These are phyloP conservation scores for Phymanthus crucifer DNA, from an alignment of 92 coral and sea anemone species.

Conservation along the genomic window DNA sequence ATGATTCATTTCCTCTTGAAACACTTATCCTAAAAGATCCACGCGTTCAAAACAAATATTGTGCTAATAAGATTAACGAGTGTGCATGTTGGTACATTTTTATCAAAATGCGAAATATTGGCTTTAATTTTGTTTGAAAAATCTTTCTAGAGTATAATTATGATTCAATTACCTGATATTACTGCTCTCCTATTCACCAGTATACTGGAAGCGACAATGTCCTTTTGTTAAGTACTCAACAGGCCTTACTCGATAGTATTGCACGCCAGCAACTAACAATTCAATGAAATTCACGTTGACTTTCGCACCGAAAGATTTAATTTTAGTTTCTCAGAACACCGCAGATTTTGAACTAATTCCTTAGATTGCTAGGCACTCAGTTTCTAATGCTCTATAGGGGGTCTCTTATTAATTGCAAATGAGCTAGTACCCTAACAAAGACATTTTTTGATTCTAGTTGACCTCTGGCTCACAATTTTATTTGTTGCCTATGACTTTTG, in stretches of 20 bases:
- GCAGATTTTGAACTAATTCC: background rate
- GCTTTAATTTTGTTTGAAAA: background rate
- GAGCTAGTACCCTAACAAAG: conserved; percentile 8
- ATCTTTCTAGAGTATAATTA: background rate
- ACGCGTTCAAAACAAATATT: background rate
- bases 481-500: background rate
- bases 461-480: background rate
- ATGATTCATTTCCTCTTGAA: background rate
- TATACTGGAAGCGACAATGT: background rate
- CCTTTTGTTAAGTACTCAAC: background rate
- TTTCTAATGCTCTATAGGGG: conserved; percentile 27
- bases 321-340: background rate
- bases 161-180: conserved; percentile 8
- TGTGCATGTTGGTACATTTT: background rate
- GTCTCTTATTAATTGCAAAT: conserved; percentile 21
- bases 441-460: background rate
- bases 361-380: background rate
- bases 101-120: background rate
- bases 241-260: background rate
- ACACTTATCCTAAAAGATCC: background rate
- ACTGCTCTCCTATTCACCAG: background rate
- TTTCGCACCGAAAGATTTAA: background rate
- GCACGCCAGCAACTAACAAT: background rate
- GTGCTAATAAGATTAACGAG: background rate
- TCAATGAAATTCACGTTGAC: background rate